phyloP scores from a whole-genome alignment of 1,140 invertebrate genomes.

The Anoplophora glabripennis region DNA sequence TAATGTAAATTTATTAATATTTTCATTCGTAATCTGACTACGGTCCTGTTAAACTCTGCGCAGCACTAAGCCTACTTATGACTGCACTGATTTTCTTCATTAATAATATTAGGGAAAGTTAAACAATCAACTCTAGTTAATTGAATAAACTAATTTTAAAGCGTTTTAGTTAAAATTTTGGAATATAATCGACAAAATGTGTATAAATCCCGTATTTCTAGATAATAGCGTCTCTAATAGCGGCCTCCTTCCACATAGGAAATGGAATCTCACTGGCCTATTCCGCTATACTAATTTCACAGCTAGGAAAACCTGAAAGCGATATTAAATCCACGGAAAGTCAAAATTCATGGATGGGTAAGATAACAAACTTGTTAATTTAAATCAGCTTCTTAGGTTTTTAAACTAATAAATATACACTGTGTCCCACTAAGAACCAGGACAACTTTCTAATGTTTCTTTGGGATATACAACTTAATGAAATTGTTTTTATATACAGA shows the following conservation, averaged over 20 bases:
- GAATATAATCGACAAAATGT: background rate
- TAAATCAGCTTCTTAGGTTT: background rate
- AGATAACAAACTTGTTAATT: no score
- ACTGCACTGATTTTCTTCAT: background rate
- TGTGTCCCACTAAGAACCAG: background rate
- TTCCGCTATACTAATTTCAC: slow-evolving; percentile 61
- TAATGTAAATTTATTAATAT: no score
- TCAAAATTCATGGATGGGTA: slow-evolving; percentile 56
- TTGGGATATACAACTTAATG: no score
- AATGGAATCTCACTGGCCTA: slow-evolving; percentile 59
- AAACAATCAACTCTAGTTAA: background rate
- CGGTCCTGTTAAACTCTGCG: no score
- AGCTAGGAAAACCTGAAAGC: slow-evolving; percentile 46
- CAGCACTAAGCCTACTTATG: no score
- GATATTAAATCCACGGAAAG: slow-evolving; percentile 45
- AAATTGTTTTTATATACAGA: no score
- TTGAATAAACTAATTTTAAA: background rate
- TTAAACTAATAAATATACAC: no score
- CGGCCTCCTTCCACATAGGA: slow-evolving; percentile 56
- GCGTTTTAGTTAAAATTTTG: background rate
- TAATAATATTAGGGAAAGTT: no score
- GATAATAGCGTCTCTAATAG: slow-evolving; percentile 54
- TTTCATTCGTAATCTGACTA: no score
- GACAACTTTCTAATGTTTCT: background rate
- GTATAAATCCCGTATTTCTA: slow-evolving; percentile 23